Conservation (phyloP, 2,113 vertebrate genomes). For the Asarcornis scutulata region DNA sequence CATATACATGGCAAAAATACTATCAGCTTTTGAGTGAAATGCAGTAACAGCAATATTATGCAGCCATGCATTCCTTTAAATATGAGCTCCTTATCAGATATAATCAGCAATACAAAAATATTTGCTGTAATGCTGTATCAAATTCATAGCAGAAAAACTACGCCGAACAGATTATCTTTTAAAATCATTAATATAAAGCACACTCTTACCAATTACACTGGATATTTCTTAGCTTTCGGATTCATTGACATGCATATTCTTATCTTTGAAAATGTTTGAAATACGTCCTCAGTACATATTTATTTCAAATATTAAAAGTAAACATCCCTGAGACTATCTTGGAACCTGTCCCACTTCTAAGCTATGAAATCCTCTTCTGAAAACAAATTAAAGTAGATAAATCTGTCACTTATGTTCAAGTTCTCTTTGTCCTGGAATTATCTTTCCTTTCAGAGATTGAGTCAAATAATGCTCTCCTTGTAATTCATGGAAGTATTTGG, state of each 20-base stretch:
- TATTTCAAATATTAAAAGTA: constrained; percentile 49
- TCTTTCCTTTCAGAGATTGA: neutral
- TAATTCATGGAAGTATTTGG: neutral
- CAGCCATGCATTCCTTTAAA: rapidly evolving
- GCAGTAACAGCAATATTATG: neutral
- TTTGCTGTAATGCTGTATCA: neutral
- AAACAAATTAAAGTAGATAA: constrained; percentile 40
- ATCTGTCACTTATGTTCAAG: constrained; percentile 9
- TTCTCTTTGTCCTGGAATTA: constrained; percentile 19
- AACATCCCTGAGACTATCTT: neutral
- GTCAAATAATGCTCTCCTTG: neutral
- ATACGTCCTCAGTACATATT: neutral
- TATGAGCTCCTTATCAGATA: neutral
- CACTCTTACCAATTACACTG: neutral
- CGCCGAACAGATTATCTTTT: neutral
- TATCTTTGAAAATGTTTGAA: constrained; percentile 17
- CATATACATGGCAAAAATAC: neutral
- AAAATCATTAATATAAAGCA: constrained; percentile 8
- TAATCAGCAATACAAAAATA: constrained; percentile 7
- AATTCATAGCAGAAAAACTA: neutral
- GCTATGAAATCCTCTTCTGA: neutral
- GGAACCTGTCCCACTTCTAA: neutral
- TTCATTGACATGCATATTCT: neutral
- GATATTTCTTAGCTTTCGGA: neutral
- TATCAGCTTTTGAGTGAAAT: neutral